These are phyloP conservation scores for Prionace glauca DNA, from an alignment of 2,797 vertebrate species.

Conservation along the genomic window DNA sequence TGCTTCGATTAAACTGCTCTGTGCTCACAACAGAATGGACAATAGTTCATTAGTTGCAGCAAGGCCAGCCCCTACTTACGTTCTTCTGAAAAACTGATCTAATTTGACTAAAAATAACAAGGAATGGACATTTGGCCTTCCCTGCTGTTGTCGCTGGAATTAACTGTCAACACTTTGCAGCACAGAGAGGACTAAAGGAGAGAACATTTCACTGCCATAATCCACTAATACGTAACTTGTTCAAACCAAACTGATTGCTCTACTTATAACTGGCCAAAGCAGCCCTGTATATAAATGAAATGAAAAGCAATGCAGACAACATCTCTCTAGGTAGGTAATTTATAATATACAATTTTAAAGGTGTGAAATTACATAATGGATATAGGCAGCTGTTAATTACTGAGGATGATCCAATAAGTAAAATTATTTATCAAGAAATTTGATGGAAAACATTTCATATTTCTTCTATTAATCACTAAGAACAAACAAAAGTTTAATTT, in stretches of 20 bases:
- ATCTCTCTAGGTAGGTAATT: not conserved
- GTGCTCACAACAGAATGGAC: slow-evolving; percentile 51
- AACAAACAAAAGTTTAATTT: not conserved
- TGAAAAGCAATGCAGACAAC: not conserved
- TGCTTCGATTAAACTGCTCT: slow-evolving; percentile 60
- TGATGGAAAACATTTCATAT: not conserved
- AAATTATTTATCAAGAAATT: not conserved
- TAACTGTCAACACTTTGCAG: slow-evolving; percentile 29
- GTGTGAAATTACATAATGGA: not conserved
- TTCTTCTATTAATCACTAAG: not conserved
- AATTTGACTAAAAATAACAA: slow-evolving; percentile 39
- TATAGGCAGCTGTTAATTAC: not conserved
- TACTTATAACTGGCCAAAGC: too few species aligned
- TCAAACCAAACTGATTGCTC: not conserved
- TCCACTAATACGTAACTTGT: not conserved
- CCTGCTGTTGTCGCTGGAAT: not conserved
- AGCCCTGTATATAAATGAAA: not conserved
- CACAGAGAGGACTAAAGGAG: not conserved
- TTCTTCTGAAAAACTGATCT: slow-evolving; percentile 30
- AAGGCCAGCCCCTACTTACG: slow-evolving; percentile 41
- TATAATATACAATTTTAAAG: not conserved
- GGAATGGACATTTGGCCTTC: slow-evolving; percentile 17
- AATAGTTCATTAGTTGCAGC: slow-evolving; percentile 66
- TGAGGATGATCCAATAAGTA: not conserved
- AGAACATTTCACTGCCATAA: not conserved